Conservation (phyloP, 2,888 invertebrate species). For the Carpatolechia fugitivella region DNA sequence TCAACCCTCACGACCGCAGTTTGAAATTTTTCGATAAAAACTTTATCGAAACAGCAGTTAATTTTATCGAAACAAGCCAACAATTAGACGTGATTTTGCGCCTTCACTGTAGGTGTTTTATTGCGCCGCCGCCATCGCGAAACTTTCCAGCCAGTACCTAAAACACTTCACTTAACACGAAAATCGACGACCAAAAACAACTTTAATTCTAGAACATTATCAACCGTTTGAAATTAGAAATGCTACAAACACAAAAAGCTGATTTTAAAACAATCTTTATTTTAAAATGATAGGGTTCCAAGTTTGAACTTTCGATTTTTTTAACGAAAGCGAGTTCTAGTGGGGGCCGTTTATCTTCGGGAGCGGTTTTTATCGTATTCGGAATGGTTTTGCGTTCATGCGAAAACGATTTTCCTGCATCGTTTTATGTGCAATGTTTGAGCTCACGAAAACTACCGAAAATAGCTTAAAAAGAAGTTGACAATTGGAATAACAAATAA, state of each 20-base stretch:
- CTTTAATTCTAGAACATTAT: not conserved
- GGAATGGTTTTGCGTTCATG: conserved; percentile 4
- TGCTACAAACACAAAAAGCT: not conserved
- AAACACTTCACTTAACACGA: not conserved
- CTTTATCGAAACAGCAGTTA: conserved; percentile 38
- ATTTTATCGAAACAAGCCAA: conserved; percentile 56
- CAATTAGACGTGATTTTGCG: conserved; percentile 63
- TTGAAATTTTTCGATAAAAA: conserved; percentile 13
- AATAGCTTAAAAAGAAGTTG: not conserved
- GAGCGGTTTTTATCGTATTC: not conserved
- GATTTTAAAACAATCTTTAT: not conserved
- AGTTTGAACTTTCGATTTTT: not conserved
- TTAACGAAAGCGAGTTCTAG: not conserved
- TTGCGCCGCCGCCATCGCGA: conserved; percentile 41
- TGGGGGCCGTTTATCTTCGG: not conserved
- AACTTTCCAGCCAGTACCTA: conserved; percentile 35
- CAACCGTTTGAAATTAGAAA: not conserved
- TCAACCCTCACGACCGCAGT: not conserved
- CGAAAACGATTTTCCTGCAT: not conserved
- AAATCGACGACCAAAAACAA: not conserved
- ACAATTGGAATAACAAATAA: not conserved
- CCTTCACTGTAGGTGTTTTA: conserved; percentile 58
- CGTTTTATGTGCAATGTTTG: not conserved
- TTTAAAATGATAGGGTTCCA: conserved; percentile 1
- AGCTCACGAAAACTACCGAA: too few species aligned